Percentiles rank a stretch among this genome's conserved stretches.
phyloP scores from a whole-genome alignment of 1,140 invertebrate species.

The Hyphantria cunea region DNA sequence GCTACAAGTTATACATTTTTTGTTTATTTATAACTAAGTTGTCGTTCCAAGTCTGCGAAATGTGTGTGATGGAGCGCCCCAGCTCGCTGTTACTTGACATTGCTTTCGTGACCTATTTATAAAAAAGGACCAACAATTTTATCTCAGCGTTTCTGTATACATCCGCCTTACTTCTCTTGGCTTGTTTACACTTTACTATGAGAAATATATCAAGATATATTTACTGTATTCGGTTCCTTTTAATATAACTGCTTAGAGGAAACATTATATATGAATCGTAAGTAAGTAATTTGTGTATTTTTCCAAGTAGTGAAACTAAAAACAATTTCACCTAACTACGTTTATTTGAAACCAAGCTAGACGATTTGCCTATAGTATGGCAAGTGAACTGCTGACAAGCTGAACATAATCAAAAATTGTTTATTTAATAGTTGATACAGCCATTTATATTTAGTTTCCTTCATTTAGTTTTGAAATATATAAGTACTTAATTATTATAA shows the following conservation, averaged over 20 bases:
- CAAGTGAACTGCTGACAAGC: no score
- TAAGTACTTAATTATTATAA: no score
- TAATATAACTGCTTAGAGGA: constrained; percentile 27
- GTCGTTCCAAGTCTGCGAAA: constrained; percentile 18
- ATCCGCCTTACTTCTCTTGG: constrained; percentile 25
- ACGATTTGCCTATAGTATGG: no score
- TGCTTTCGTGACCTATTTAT: constrained; percentile 45
- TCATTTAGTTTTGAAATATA: no score
- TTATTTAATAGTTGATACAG: no score
- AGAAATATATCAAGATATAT: constrained; percentile 36
- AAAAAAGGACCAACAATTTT: constrained; percentile 40
- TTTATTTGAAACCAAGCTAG: no score
- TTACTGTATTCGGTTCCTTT: constrained; percentile 25
- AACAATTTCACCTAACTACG: no score
- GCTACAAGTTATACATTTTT: constrained; percentile 2
- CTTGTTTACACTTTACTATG: constrained; percentile 32
- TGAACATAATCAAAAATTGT: no score
- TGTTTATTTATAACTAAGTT: constrained; percentile 24
- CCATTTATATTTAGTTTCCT: no score
- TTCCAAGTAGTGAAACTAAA: no score
- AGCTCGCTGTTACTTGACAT: constrained; percentile 26
- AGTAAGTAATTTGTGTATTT: no score
- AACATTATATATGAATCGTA: constrained; percentile 5
- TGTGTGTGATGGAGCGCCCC: constrained; percentile 24
- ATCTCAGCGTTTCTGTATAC: constrained; percentile 39